Evolutionary conservation across 35 echinoderm and acorn worm species (phyloP).

Genomic region (Apostichopus parvimensis): DNA sequence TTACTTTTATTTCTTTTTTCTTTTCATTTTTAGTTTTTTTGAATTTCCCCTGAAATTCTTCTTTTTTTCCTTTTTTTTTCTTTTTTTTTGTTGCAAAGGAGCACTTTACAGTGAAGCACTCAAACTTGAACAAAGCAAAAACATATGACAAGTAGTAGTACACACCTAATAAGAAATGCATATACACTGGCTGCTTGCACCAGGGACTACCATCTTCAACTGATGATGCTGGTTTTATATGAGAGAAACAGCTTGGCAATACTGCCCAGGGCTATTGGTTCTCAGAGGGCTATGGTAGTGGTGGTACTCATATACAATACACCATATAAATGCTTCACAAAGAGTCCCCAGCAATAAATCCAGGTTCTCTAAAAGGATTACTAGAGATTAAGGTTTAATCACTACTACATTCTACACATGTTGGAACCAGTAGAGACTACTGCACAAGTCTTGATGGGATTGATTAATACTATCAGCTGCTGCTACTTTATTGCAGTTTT

Average conservation of each 20-base stretch:
- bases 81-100: not conserved
- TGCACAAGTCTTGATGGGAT: too few species aligned
- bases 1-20: slow-evolving; percentile 39
- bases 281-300: not conserved
- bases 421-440: too few species aligned
- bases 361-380: too few species aligned
- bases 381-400: too few species aligned
- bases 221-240: not conserved
- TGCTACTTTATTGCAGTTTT: too few species aligned
- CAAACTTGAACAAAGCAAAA: slow-evolving; percentile 44
- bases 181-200: slow-evolving; percentile 11
- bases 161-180: slow-evolving; percentile 47
- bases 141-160: slow-evolving; percentile 39
- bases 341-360: too few species aligned
- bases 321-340: not conserved
- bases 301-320: not conserved
- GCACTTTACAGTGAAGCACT: slow-evolving; percentile 22
- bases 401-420: too few species aligned
- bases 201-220: not conserved
- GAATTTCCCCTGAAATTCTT: slow-evolving; percentile 1
- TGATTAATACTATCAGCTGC: too few species aligned
- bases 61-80: not conserved
- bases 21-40: slow-evolving; percentile 35
- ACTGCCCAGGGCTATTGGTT: not conserved
- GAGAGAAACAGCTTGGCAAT: not conserved